phyloP scores from a whole-genome alignment of 1,140 invertebrate species.

The Hycleus cichorii region DNA sequence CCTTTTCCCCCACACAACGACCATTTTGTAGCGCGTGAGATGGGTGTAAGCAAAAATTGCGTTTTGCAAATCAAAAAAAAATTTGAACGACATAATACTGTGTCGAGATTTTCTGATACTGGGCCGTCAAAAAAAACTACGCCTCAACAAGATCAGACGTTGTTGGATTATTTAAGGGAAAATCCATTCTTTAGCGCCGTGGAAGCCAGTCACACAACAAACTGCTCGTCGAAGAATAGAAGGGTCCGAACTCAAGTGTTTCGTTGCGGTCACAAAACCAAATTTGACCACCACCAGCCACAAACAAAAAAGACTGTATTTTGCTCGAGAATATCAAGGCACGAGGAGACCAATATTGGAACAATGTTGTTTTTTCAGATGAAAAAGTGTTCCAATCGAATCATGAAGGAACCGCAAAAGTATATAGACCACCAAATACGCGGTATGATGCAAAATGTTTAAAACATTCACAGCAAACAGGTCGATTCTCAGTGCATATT shows the following conservation, averaged over 20 bases:
- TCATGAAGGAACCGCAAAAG: neutral
- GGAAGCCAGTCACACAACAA: neutral
- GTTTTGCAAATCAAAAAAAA: no score
- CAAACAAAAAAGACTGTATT: neutral
- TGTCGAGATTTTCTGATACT: no score
- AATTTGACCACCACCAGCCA: neutral
- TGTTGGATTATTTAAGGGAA: no score
- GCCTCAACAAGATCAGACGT: no score
- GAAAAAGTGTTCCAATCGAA: neutral
- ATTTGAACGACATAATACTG: no score
- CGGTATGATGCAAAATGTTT: neutral
- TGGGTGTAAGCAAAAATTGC: no score
- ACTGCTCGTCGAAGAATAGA: neutral
- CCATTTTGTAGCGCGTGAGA: no score
- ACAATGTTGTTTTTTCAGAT: neutral
- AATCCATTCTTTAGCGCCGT: no score
- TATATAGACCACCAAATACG: neutral
- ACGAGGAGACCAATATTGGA: neutral
- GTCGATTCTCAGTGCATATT: neutral
- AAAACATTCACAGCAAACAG: neutral
- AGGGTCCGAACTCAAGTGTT: neutral
- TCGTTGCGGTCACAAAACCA: neutral
- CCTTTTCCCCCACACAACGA: no score
- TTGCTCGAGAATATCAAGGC: neutral
- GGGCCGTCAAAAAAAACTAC: no score